Evolutionary conservation across 2,113 vertebrate genomes (phyloP).

Genomic region (Trematocara variabile): DNA sequence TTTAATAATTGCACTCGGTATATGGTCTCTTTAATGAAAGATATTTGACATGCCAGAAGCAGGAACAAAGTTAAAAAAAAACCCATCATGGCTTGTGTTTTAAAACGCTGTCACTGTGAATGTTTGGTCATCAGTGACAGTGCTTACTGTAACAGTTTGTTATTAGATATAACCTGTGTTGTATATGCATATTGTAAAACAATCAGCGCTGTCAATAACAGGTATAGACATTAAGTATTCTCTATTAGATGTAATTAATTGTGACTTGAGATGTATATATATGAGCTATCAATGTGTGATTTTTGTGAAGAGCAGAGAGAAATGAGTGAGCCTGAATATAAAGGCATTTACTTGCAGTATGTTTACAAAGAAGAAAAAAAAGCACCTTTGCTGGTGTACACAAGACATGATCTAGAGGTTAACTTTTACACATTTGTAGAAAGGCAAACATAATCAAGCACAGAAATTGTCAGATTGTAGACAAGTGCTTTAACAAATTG

Average conservation of each 20-base stretch:
- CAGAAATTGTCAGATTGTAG: slow-evolving; percentile 8
- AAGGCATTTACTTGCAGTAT: slow-evolving; percentile 53
- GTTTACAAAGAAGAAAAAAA: slow-evolving; percentile 26
- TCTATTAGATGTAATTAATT: neutral
- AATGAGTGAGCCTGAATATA: neutral
- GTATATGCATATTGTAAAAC: neutral
- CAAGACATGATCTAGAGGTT: slow-evolving; percentile 2
- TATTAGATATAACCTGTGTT: neutral
- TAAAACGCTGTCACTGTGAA: neutral
- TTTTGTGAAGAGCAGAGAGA: neutral
- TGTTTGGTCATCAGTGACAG: neutral
- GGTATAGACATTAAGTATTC: neutral
- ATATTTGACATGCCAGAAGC: neutral
- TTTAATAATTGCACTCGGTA: neutral
- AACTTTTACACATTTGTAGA: slow-evolving; percentile 10
- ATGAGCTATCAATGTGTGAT: neutral
- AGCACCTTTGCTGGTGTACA: slow-evolving; percentile 39
- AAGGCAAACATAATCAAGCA: slow-evolving; percentile 33
- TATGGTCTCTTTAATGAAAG: neutral
- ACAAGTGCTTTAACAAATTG: neutral
- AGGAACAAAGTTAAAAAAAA: neutral
- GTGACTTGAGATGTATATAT: neutral
- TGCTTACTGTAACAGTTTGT: neutral
- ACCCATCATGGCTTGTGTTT: neutral
- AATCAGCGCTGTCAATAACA: neutral